phyloP scores from a whole-genome alignment of 2,797 vertebrate genomes.

The Corythornis leucogaster region DNA sequence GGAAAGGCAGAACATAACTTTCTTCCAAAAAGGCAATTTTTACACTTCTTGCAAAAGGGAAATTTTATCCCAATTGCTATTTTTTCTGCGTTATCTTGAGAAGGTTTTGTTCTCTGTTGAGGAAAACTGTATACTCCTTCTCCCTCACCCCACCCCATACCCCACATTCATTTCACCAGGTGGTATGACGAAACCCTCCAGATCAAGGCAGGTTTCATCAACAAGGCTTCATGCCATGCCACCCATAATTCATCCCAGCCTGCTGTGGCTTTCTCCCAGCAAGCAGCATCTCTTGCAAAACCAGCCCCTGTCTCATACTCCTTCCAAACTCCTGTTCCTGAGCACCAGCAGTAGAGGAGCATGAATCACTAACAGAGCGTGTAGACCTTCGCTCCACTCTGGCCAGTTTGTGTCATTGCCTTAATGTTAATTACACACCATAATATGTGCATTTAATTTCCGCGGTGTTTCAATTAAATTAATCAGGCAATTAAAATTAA shows the following conservation, averaged over 20 bases:
- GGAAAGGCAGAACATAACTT: neutral
- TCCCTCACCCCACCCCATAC: slow-evolving; percentile 54
- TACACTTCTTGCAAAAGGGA: neutral
- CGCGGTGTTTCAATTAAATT: slow-evolving; percentile 76
- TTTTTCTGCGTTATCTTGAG: neutral
- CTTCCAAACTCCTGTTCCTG: slow-evolving; percentile 38
- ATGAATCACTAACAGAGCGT: slow-evolving; percentile 43
- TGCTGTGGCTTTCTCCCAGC: slow-evolving; percentile 59
- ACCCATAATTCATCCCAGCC: slow-evolving; percentile 46
- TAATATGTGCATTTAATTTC: slow-evolving; percentile 71
- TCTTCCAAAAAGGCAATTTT: slow-evolving; percentile 5
- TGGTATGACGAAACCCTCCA: slow-evolving; percentile 57
- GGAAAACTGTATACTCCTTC: slow-evolving; percentile 31
- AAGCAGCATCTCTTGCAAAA: slow-evolving; percentile 67
- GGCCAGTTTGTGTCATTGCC: slow-evolving; percentile 60
- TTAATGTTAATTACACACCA: slow-evolving; percentile 62
- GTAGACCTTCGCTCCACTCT: slow-evolving; percentile 44
- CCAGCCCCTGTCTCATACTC: slow-evolving; percentile 56
- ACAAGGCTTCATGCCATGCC: slow-evolving; percentile 63
- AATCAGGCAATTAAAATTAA: slow-evolving; percentile 78
- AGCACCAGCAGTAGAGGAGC: slow-evolving; percentile 12
- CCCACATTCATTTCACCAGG: slow-evolving; percentile 52
- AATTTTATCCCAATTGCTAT: neutral
- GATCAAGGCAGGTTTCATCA: slow-evolving; percentile 60
- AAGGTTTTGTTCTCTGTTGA: slow-evolving; percentile 19